Evolutionary conservation across 2,113 vertebrate species (phyloP).

Genomic region (Kryptolebias marmoratus): DNA sequence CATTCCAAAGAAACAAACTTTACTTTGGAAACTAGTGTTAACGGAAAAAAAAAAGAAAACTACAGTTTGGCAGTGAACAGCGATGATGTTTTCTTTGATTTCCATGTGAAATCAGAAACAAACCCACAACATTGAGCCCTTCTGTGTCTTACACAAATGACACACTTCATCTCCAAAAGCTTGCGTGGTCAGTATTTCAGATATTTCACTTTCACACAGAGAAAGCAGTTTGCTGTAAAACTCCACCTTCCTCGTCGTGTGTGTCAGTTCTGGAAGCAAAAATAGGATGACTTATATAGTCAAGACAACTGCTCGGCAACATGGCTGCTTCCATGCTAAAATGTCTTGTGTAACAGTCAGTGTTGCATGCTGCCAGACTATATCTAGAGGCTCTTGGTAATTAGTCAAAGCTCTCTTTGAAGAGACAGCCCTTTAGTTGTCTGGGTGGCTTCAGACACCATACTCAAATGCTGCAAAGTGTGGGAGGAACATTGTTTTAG

Average conservation of each 20-base stretch:
- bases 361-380: slow-evolving; percentile 15
- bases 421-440: slow-evolving; percentile 58
- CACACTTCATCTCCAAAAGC: slow-evolving; percentile 44
- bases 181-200: slow-evolving; percentile 23
- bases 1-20: no score
- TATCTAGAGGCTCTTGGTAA: slow-evolving; percentile 49
- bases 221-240: slow-evolving; percentile 38
- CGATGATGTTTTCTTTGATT: no score
- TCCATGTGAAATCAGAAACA: slow-evolving; percentile 17
- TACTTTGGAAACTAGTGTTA: no score
- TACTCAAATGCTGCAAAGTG: slow-evolving; percentile 57
- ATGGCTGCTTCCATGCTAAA: slow-evolving; percentile 12
- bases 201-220: slow-evolving; percentile 27
- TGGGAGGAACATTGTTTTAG: slow-evolving; percentile 46
- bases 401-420: slow-evolving; percentile 60
- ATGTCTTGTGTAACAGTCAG: slow-evolving; percentile 27
- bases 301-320: slow-evolving; percentile 15
- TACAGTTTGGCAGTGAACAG: no score
- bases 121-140: slow-evolving; percentile 67
- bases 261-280: slow-evolving; percentile 32
- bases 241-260: background rate
- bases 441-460: slow-evolving; percentile 67
- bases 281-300: slow-evolving; percentile 33
- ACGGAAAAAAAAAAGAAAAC: no score
- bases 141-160: slow-evolving; percentile 39